Conservation (phyloP, 1,140 invertebrate genomes). For the Drosophila grimshawi region DNA sequence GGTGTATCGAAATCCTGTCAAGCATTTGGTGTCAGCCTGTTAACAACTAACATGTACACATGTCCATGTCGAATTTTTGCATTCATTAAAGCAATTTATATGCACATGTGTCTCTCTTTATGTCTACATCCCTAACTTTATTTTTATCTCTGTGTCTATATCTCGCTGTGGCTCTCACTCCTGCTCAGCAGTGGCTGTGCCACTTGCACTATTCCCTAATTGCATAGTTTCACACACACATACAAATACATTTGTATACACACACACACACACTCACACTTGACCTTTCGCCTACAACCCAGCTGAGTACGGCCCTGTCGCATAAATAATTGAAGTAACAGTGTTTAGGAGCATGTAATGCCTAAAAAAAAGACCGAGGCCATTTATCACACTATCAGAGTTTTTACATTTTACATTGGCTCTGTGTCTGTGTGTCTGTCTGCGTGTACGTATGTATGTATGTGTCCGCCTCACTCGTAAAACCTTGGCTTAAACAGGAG, state of each 20-base stretch:
- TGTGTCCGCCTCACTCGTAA: constrained; percentile 31
- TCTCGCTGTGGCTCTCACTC: constrained; percentile 1
- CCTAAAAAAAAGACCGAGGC: constrained; percentile 43
- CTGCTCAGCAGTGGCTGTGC: constrained; percentile 11
- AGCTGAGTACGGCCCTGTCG: background rate
- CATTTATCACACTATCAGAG: constrained; percentile 26
- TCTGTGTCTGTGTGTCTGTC: constrained; percentile 2
- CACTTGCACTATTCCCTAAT: constrained; percentile 38
- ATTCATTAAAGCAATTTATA: constrained; percentile 52
- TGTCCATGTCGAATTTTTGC: constrained; percentile 48
- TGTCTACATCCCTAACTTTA: background rate
- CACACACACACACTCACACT: constrained; percentile 22
- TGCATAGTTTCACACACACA: constrained; percentile 37
- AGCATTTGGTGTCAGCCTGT: constrained; percentile 15
- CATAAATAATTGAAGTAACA: constrained; percentile 57
- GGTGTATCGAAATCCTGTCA: constrained; percentile 5
- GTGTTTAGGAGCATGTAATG: constrained; percentile 47
- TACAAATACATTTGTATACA: background rate
- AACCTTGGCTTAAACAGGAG: constrained; percentile 46
- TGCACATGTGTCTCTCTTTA: constrained; percentile 28
- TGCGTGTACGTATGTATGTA: background rate
- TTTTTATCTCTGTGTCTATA: background rate
- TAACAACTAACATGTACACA: constrained; percentile 21
- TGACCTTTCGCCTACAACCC: constrained; percentile 31
- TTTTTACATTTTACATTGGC: background rate